A percentile compares a stretch with the other conserved stretches of the same genome.
Conservation (phyloP, 2,888 invertebrate species). For the Protophormia terraenovae region DNA sequence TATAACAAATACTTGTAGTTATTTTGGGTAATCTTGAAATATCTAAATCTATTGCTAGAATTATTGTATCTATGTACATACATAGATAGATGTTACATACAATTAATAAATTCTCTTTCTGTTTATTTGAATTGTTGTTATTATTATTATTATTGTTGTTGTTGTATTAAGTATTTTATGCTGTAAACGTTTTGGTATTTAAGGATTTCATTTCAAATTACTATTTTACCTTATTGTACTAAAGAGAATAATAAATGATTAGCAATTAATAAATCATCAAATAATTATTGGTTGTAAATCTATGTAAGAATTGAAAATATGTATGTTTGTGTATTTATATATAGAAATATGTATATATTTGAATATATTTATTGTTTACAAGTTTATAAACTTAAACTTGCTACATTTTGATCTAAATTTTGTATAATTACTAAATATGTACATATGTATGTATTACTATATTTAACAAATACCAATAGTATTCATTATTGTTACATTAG, state of each 20-base stretch:
- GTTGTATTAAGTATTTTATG: not conserved
- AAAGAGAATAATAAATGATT: slow-evolving; percentile 53
- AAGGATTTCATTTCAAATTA: slow-evolving; percentile 38
- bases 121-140: no score
- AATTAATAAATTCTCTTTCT: not conserved
- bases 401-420: not conserved
- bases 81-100: not conserved
- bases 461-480: not conserved
- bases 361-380: not conserved
- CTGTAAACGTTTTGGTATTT: slow-evolving; percentile 12
- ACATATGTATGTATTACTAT: not conserved
- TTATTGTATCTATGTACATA: not conserved
- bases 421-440: not conserved
- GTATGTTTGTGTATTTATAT: not conserved
- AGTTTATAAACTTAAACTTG: not conserved
- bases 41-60: not conserved
- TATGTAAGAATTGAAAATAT: not conserved
- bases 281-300: slow-evolving; percentile 30
- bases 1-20: no score
- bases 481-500: not conserved
- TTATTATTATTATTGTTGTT: no score
- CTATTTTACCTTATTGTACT: not conserved
- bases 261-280: slow-evolving; percentile 54
- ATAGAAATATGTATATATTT: not conserved
- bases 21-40: no score